These are phyloP conservation scores for Leucophora obtusa DNA, from an alignment of 2,888 invertebrate species.

Conservation along the genomic window DNA sequence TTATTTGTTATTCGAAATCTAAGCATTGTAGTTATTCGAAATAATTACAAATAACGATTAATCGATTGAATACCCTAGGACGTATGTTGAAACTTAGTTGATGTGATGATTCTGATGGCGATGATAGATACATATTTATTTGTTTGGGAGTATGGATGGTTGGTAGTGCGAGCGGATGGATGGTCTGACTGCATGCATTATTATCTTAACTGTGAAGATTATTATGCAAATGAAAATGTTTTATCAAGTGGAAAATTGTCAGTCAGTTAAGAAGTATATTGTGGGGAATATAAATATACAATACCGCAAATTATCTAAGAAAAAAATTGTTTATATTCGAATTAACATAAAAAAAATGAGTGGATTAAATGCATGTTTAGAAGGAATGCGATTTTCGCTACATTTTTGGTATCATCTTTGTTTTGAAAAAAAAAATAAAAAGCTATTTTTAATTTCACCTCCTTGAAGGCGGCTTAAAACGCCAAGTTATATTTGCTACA, in stretches of 20 bases:
- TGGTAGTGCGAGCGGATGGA: neutral
- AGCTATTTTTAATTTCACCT: too few relatives aligned
- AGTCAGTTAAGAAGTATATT: conserved; percentile 63
- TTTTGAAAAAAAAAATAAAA: too few relatives aligned
- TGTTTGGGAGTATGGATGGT: conserved; percentile 19
- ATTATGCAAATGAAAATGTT: conserved; percentile 71
- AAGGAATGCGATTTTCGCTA: too few relatives aligned
- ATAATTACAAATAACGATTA: too few relatives aligned
- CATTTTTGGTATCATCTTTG: too few relatives aligned
- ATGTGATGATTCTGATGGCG: conserved; percentile 26
- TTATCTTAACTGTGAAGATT: conserved; percentile 64
- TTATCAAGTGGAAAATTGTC: conserved; percentile 72
- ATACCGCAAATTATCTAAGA: conserved; percentile 57
- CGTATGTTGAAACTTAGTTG: conserved; percentile 5
- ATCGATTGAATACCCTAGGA: too few relatives aligned
- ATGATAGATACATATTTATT: conserved; percentile 45
- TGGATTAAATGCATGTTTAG: conserved; percentile 4
- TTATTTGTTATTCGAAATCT: too few relatives aligned
- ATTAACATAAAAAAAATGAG: conserved; percentile 62
- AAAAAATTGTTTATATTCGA: conserved; percentile 50
- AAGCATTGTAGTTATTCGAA: too few relatives aligned
- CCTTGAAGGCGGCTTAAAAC: too few relatives aligned
- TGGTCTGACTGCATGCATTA: conserved; percentile 54
- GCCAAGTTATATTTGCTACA: too few relatives aligned
- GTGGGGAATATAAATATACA: conserved; percentile 50